phyloP scores from a whole-genome alignment of 2,113 vertebrate genomes.

The Mohoua ochrocephala region DNA sequence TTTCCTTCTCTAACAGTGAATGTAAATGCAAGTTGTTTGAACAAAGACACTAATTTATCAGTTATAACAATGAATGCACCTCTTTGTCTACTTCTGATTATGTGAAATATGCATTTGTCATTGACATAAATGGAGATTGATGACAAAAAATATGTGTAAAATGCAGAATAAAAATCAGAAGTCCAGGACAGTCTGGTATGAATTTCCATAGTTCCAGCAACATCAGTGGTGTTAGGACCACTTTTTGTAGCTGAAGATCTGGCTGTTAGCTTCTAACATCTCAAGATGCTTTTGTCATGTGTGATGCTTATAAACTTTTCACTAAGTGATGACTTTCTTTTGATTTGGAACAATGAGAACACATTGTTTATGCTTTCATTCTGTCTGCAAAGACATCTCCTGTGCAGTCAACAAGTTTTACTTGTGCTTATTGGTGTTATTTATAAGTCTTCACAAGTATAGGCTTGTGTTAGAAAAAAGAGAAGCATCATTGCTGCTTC shows the following conservation, averaged over 20 bases:
- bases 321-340: background rate
- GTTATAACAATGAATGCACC: constrained; percentile 17
- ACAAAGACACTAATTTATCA: constrained; percentile 55
- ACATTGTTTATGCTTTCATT: background rate
- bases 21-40: constrained; percentile 52
- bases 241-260: background rate
- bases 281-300: background rate
- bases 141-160: background rate
- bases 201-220: background rate
- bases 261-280: background rate
- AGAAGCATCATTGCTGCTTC: background rate
- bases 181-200: background rate
- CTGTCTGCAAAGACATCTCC: background rate
- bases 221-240: rapidly evolving
- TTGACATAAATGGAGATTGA: background rate
- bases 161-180: constrained; percentile 15
- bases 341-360: background rate
- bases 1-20: constrained; percentile 3
- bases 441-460: background rate
- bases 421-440: background rate
- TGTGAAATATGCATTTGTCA: background rate
- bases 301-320: background rate
- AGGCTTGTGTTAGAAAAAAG: background rate
- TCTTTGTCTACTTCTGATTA: background rate
- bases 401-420: background rate